These are phyloP conservation scores for Ennomos fuscantarius DNA, from an alignment of 2,888 invertebrate genomes.

Conservation along the genomic window DNA sequence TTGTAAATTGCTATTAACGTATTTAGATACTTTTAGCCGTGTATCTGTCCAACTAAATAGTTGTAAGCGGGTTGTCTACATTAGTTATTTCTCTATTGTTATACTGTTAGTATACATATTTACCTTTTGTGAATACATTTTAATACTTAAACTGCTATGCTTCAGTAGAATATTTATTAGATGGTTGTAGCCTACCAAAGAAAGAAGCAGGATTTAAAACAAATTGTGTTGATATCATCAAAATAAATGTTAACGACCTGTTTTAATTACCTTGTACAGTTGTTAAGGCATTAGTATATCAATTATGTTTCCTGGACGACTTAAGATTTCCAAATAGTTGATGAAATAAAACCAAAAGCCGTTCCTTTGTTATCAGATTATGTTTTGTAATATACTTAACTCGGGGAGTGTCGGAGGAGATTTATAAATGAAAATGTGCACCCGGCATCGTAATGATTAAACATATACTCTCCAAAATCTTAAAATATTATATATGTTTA, in stretches of 20 bases:
- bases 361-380: too few species aligned
- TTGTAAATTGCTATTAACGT: slow-evolving; percentile 45
- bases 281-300: too few species aligned
- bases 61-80: slow-evolving; percentile 39
- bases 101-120: slow-evolving; percentile 26
- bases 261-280: too few species aligned
- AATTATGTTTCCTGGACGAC: too few species aligned
- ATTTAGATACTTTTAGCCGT: slow-evolving; percentile 46
- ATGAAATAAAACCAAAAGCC: too few species aligned
- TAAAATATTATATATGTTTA: too few species aligned
- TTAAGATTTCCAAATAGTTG: too few species aligned
- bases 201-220: background rate
- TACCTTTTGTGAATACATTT: slow-evolving; percentile 28
- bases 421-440: too few species aligned
- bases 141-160: slow-evolving; percentile 48
- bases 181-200: slow-evolving; percentile 7
- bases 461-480: too few species aligned
- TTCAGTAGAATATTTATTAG: slow-evolving; percentile 47
- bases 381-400: too few species aligned
- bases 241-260: background rate
- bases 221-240: background rate
- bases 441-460: too few species aligned
- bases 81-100: background rate
- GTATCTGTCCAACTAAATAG: slow-evolving; percentile 50
- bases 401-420: too few species aligned